Percentiles rank a stretch among this genome's conserved stretches.
Evolutionary conservation across 1,140 invertebrate species (phyloP).

Genomic region (Hyposmocoma kahamanoa): DNA sequence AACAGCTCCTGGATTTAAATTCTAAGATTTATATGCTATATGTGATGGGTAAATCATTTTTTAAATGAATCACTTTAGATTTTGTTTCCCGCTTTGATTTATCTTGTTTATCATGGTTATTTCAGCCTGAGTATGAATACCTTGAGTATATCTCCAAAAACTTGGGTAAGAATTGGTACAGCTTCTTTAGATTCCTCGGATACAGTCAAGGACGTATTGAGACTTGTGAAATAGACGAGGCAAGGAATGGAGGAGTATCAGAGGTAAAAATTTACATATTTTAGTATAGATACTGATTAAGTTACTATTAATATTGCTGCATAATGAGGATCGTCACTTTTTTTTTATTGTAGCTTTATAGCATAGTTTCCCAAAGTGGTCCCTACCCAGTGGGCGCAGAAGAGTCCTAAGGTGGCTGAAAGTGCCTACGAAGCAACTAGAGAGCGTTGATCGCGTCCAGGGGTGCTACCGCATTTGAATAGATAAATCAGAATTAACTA

Average conservation of each 20-base stretch:
- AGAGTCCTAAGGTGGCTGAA: not conserved
- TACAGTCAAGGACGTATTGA: constrained; percentile 56
- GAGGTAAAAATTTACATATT: constrained; percentile 37
- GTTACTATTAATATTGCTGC: not conserved
- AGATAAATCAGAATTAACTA: no score
- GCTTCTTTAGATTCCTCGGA: constrained; percentile 45
- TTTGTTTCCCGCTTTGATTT: not conserved
- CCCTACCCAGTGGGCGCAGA: not conserved
- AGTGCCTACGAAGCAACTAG: no score
- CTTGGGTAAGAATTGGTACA: constrained; percentile 57
- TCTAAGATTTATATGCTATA: no score
- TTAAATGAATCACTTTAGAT: not conserved
- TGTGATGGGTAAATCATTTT: no score
- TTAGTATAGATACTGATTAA: not conserved
- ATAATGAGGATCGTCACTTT: not conserved
- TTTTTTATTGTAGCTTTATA: not conserved
- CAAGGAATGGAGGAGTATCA: constrained; percentile 49
- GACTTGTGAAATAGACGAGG: constrained; percentile 50
- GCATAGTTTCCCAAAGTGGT: not conserved
- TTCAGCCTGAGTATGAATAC: constrained; percentile 58
- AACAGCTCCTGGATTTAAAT: no score
- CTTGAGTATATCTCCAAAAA: constrained; percentile 61
- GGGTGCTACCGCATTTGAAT: no score
- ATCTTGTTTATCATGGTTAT: constrained; percentile 6
- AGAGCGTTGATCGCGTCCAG: no score